Evolutionary conservation across 1,140 invertebrate genomes (phyloP), one percentile per base, ranked within the genome.

Genomic region (Leptopilina clavipes): DNA sequence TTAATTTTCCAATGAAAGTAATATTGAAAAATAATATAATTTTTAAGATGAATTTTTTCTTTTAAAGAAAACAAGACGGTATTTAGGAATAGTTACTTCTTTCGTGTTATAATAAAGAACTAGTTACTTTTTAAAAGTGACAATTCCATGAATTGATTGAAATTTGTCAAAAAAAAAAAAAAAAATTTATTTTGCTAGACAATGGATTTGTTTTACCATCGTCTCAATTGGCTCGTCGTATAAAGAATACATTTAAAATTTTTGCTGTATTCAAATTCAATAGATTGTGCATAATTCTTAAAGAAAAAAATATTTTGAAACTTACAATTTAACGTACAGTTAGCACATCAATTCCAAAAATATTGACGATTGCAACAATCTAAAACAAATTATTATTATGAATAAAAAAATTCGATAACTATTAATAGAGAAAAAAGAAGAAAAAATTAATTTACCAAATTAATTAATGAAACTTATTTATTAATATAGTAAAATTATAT

Each of bases 231-330:
- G 48, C 48, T 52, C 48, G 48, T 52, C 48, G 48, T 52, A 52
- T 40, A 40, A 31, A 48, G 11, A 48, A 48, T 48, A 14, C 12
- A 48, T n/a, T 52, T 17, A 17, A n/a, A 52, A 52, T 52, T 17
- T 40, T 52, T 6, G 14, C 14, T 52, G 48, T 52, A 52, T 52
- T 52, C 12, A 52, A 52, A n/a, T 52, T 52, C 48, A 52, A 52
- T 52, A 52, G 48, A 52, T 52, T 52, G n/a, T 52, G 48, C 48
- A 52, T 52, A 52, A 52, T 52, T 52, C 48, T 52, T 48, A 48
- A n/a, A 52, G 8, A n/a, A 45, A 52, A 52, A 40, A 5, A 31
- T 31, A 31, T 31, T n/a, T 48, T 48, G 48, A 17, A 52, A 52
- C 17, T 52, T 52, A 52, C 14, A 52, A 52, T 17, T 52, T 52